phyloP scores from a whole-genome alignment of 2,888 invertebrate genomes.

The Eupithecia insigniata region DNA sequence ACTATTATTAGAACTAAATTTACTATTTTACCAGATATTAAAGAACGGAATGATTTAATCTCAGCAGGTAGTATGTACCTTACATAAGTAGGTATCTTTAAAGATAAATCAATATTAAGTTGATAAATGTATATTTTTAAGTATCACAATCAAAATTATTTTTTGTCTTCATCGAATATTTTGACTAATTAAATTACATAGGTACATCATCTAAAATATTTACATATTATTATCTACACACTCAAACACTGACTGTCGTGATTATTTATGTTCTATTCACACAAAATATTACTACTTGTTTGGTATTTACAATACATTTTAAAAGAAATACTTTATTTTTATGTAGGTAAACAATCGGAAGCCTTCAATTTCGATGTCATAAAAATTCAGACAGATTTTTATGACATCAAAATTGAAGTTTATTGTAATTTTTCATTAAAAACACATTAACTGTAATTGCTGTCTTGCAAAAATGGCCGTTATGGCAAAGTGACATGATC shows the following conservation, averaged over 20 bases:
- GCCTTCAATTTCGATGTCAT: background rate
- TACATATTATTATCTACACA: conserved; percentile 79
- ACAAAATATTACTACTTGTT: conserved; percentile 76
- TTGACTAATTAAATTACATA: conserved; percentile 42
- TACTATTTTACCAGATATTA: background rate
- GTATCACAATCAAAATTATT: conserved; percentile 15
- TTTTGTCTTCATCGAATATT: conserved; percentile 26
- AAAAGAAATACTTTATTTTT: background rate
- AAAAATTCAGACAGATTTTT: background rate
- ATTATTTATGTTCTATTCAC: conserved; percentile 77
- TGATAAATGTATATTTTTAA: conserved; percentile 7
- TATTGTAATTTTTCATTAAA: background rate
- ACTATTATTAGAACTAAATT: background rate
- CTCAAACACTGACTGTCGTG: conserved; percentile 76
- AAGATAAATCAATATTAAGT: background rate
- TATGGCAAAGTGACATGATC: background rate
- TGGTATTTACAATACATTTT: conserved; percentile 68
- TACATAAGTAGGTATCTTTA: background rate
- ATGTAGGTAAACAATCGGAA: background rate
- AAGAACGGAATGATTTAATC: background rate
- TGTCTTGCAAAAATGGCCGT: background rate
- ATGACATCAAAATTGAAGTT: too few relatives aligned
- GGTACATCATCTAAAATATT: conserved; percentile 52
- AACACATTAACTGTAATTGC: background rate
- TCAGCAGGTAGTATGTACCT: background rate